A percentile compares a stretch with the other conserved stretches of the same genome.
Conservation (phyloP, 2,888 invertebrate species). For the Lepidocyrtoides sp. region DNA sequence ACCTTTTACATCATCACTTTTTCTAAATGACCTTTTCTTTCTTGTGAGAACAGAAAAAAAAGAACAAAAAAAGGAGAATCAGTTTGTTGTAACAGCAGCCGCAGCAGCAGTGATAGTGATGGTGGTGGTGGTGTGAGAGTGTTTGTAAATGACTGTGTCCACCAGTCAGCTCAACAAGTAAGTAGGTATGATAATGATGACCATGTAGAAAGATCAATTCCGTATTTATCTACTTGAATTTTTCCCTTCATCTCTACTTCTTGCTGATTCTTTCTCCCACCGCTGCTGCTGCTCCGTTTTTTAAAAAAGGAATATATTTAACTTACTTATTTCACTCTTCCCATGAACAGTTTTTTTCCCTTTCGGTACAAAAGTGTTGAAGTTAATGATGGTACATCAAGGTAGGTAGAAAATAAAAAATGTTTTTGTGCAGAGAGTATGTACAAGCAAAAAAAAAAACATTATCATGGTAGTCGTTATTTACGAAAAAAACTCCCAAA, state of each 20-base stretch:
- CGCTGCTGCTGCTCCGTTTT: slow-evolving; percentile 1
- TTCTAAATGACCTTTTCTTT: slow-evolving; percentile 70
- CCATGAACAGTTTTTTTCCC: not conserved
- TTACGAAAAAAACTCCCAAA: slow-evolving; percentile 9
- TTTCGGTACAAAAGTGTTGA: slow-evolving; percentile 46
- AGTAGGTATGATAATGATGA: not conserved
- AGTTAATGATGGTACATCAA: slow-evolving; percentile 41
- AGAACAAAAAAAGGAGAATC: slow-evolving; percentile 39
- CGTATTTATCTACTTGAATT: not conserved
- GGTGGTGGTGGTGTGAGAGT: slow-evolving; percentile 33
- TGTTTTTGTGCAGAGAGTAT: not conserved
- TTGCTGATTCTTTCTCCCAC: slow-evolving; percentile 6
- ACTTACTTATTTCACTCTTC: slow-evolving; percentile 1
- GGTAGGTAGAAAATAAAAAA: not conserved
- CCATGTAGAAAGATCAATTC: slow-evolving; percentile 5
- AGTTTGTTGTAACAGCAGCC: not conserved
- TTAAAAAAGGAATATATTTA: not conserved
- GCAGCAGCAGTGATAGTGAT: slow-evolving; percentile 1
- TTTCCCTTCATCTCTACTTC: too few species aligned
- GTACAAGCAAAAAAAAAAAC: slow-evolving; percentile 20
- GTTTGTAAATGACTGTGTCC: slow-evolving; percentile 45
- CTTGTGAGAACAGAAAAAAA: slow-evolving; percentile 67
- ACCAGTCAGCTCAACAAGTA: not conserved
- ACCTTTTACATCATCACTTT: slow-evolving; percentile 64
- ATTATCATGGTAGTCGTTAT: not conserved